Evolutionary conservation across 1,140 invertebrate species (phyloP).

Genomic region (Battus philenor): DNA sequence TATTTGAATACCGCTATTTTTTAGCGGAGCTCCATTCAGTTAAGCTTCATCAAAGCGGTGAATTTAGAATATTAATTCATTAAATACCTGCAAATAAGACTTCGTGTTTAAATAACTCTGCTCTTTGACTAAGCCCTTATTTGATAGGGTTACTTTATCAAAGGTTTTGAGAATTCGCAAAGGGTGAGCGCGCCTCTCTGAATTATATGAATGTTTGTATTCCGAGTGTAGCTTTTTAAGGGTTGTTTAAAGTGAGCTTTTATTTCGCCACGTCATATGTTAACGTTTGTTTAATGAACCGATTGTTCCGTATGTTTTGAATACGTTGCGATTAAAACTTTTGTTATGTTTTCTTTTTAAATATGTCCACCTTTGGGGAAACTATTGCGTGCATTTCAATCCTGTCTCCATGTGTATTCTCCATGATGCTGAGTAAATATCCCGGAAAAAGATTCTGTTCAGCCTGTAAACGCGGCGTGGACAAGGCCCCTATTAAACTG

Average conservation of each 20-base stretch:
- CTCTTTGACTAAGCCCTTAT: slow-evolving; percentile 22
- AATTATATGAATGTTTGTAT: slow-evolving; percentile 3
- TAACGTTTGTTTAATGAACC: background rate
- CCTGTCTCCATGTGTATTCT: no score
- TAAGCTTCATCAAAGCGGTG: no score
- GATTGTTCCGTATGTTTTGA: background rate
- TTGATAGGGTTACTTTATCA: slow-evolving; percentile 35
- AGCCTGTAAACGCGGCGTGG: no score
- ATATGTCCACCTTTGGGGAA: no score
- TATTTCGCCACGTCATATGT: slow-evolving; percentile 4
- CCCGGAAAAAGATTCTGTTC: no score
- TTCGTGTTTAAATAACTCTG: slow-evolving; percentile 18
- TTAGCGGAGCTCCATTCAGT: no score
- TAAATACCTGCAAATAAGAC: background rate
- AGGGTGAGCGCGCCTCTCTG: slow-evolving; percentile 2
- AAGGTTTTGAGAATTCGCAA: slow-evolving; percentile 29
- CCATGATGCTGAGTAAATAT: no score
- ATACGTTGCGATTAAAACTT: no score
- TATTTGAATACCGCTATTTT: no score
- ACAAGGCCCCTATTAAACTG: no score
- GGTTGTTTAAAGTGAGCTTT: slow-evolving; percentile 8
- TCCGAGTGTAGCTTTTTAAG: slow-evolving; percentile 1
- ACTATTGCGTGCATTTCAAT: no score
- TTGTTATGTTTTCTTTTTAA: no score
- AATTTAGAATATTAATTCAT: background rate